Evolutionary conservation across 2,888 invertebrate species (phyloP), one percentile per base, ranked within the genome.

Genomic region (Ennomos fuscantarius): DNA sequence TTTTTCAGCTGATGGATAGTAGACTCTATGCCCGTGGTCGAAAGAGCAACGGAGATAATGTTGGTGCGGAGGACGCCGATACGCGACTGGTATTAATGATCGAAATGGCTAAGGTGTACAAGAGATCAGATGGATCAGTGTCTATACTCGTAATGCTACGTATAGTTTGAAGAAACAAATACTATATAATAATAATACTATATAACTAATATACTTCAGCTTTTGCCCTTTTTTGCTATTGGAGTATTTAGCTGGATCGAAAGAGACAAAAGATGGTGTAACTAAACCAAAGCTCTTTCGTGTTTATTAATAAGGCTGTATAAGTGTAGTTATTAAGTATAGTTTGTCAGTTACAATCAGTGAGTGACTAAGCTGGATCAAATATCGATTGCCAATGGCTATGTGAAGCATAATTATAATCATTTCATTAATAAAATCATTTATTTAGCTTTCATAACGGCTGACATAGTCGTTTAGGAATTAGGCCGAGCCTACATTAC

Each of bases 31-130:
- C 11, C 60, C 45, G 68, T 73, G 51, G 68, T 62, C 51, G 70
- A 67, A 75, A 60, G 64, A 64, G 54, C 63, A 62, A 71, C 31
- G 54, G 61, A 57, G 64, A 70, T 66, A 65, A 63, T 68, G 50
- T 63, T 61, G 51, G 64, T 36, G 24, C 60, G 51, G 65, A 43
- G 24, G 42, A 56, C 42, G 53, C 51, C 66, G 63, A 65, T 61
- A 52, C 57, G 56, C 51, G 75, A 77, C 73, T 68, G 72, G 72
- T 68, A 79, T 78, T 76, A 78, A 78, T 78, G 73, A 58, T 56
- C 36, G 62, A 63, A 68, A 67, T 68, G 66, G 69, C 65, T 55
- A 65, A 68, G 55, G 51, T 50, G 56, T 50, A 40, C 48, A 51
- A 46, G 36, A 51, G 43, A 61, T 52, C 53, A 63, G 58, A 67